These are phyloP conservation scores for Thera britannica DNA, from an alignment of 2,888 invertebrate genomes.

Conservation along the genomic window DNA sequence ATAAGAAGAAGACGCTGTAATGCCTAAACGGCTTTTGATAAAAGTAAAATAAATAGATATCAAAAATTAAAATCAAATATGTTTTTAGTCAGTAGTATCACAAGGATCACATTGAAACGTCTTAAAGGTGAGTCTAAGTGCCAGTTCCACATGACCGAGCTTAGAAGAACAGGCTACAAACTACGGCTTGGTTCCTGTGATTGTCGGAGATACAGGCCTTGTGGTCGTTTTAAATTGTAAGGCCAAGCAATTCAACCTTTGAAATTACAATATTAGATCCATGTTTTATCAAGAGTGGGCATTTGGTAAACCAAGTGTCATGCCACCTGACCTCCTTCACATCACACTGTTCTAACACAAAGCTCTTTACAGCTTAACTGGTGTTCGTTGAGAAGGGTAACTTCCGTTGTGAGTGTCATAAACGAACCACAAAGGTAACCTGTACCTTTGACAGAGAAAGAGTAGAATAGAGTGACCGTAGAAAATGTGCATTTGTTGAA, in stretches of 20 bases:
- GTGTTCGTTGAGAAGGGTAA: slow-evolving; percentile 18
- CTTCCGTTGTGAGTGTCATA: slow-evolving; percentile 24
- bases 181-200: too few relatives aligned
- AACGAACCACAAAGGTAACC: slow-evolving; percentile 22
- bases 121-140: too few relatives aligned
- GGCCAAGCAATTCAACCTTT: neutral
- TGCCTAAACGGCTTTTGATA: too few relatives aligned
- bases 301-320: slow-evolving; percentile 13
- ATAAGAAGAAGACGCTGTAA: too few relatives aligned
- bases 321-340: slow-evolving; percentile 14
- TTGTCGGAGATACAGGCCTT: neutral
- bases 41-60: neutral
- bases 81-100: too few relatives aligned
- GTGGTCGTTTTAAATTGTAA: neutral
- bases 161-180: too few relatives aligned
- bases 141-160: too few relatives aligned
- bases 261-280: neutral
- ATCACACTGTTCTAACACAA: slow-evolving; percentile 5
- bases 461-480: neutral
- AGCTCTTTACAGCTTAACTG: slow-evolving; percentile 22
- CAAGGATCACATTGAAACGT: too few relatives aligned
- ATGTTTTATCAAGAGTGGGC: neutral
- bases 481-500: neutral
- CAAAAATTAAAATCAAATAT: neutral
- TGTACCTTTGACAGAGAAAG: slow-evolving; percentile 4